Percentiles rank a stretch among this genome's conserved stretches.
Conservation (phyloP, 2,888 invertebrate genomes). For the Apotomis capreana region DNA sequence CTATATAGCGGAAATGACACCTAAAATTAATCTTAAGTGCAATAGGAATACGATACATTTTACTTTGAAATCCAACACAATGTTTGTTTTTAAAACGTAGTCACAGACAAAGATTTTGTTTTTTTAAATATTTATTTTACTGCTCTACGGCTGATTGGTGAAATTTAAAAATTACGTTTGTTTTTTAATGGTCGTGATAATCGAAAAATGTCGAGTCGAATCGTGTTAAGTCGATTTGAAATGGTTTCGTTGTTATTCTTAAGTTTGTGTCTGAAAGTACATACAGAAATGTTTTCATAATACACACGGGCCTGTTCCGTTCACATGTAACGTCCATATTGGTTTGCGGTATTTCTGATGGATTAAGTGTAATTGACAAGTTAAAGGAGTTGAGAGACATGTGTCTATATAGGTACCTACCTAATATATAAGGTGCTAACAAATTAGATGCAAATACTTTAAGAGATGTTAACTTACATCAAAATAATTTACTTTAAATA, state of each 20-base stretch:
- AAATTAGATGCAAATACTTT: no score
- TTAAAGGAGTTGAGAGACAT: no score
- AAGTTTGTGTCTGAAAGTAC: background rate
- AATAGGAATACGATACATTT: background rate
- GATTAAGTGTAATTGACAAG: no score
- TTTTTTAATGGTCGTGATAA: constrained; percentile 3
- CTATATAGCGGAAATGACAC: background rate
- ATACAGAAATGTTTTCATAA: background rate
- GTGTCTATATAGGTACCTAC: no score
- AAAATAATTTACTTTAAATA: no score
- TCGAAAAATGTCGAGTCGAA: background rate
- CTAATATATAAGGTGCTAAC: no score
- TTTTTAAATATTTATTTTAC: constrained; percentile 17
- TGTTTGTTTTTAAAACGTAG: constrained; percentile 7
- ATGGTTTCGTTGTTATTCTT: background rate
- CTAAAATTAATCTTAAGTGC: background rate
- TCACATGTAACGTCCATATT: no score
- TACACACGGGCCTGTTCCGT: background rate
- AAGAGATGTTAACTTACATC: no score
- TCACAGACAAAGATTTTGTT: background rate
- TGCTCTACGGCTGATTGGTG: constrained; percentile 4
- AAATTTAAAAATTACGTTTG: background rate
- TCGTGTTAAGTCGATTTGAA: background rate
- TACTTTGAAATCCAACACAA: background rate
- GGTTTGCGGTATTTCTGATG: no score